Evolutionary conservation across 2,888 invertebrate species (phyloP).

Genomic region (Dolichopus griseipennis): DNA sequence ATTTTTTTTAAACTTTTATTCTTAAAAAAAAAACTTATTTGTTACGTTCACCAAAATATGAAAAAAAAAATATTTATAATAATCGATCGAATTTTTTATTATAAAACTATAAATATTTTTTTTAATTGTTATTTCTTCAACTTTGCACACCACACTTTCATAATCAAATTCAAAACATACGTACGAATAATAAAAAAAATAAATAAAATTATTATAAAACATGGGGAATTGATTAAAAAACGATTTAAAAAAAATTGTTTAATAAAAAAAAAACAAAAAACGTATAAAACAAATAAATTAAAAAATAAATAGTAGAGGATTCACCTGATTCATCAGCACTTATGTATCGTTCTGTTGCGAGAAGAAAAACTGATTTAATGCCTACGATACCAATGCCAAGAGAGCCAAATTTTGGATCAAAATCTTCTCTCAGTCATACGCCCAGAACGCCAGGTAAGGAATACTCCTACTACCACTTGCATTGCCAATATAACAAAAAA

Average conservation of each 20-base stretch:
- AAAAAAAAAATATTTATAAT: too few relatives aligned
- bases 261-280: constrained; percentile 14
- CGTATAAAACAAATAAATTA: constrained; percentile 22
- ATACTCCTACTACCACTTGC: constrained; percentile 9
- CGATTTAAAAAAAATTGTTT: constrained; percentile 18
- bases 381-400: constrained; percentile 74
- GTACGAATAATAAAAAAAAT: too few relatives aligned
- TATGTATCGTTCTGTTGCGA: constrained; percentile 69
- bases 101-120: neutral
- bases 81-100: too few relatives aligned
- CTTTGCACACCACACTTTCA: too few relatives aligned
- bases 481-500: constrained; percentile 13
- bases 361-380: constrained; percentile 82
- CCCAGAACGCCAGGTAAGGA: constrained; percentile 45
- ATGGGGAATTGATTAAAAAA: constrained; percentile 17
- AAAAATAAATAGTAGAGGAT: constrained; percentile 37
- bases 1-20: too few relatives aligned
- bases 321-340: constrained; percentile 46
- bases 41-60: too few relatives aligned
- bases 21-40: too few relatives aligned
- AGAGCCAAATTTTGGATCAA: constrained; percentile 49
- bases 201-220: constrained; percentile 1
- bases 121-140: constrained; percentile 15
- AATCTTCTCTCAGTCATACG: constrained; percentile 43
- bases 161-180: too few relatives aligned